Conservation (phyloP, 2,113 vertebrate genomes). For the Anser brachyrhynchus region DNA sequence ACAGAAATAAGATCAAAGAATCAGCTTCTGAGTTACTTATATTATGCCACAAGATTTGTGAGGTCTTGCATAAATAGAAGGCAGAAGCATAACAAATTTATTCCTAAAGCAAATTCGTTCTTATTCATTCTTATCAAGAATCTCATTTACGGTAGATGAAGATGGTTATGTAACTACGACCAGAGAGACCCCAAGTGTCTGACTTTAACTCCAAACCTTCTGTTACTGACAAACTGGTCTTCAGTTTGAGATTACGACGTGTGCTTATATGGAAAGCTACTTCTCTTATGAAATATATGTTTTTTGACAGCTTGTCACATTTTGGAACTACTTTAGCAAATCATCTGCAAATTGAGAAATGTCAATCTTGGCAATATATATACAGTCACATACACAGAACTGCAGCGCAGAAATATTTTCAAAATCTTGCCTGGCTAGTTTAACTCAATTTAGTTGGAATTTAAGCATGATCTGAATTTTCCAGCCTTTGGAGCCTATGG, state of each 20-base stretch:
- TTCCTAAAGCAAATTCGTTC: conserved; percentile 52
- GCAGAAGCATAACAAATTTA: conserved; percentile 45
- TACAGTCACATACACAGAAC: conserved; percentile 56
- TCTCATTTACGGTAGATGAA: conserved; percentile 27
- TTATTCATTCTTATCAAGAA: conserved; percentile 52
- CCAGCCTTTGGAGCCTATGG: conserved; percentile 54
- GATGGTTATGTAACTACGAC: conserved; percentile 17
- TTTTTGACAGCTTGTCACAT: conserved; percentile 68
- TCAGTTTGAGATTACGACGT: conserved; percentile 48
- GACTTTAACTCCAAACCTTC: conserved; percentile 59
- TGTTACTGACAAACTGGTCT: conserved; percentile 50
- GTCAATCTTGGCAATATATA: conserved; percentile 70
- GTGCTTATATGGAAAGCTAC: conserved; percentile 51
- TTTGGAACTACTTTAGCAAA: conserved; percentile 74
- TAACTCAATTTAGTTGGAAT: conserved; percentile 47
- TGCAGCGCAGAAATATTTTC: conserved; percentile 68
- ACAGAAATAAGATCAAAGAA: conserved; percentile 24
- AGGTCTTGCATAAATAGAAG: conserved; percentile 34
- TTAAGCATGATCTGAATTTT: conserved; percentile 64
- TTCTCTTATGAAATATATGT: conserved; percentile 47
- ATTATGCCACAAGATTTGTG: conserved; percentile 8
- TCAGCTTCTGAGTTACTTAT: conserved; percentile 4
- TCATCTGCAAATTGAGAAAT: conserved; percentile 72
- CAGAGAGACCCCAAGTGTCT: conserved; percentile 47
- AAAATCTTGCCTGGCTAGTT: conserved; percentile 56